Percentiles rank a stretch among this genome's conserved stretches.
Conservation (phyloP, 2,113 vertebrate genomes). For the Macaca nemestrina region DNA sequence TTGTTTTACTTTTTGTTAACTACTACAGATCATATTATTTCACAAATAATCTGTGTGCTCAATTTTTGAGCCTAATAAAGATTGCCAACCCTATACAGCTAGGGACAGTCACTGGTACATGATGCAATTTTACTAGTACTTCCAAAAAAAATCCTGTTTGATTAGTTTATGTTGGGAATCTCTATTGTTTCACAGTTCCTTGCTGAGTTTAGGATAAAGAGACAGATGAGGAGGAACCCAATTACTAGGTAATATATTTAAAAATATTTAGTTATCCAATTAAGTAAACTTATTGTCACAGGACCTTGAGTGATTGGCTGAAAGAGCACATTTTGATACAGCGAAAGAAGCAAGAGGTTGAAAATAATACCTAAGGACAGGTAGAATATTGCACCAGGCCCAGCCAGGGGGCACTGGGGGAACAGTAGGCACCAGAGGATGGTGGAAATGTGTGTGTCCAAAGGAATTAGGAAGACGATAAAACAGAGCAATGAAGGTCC, state of each 20-base stretch:
- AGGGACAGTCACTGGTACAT: neutral
- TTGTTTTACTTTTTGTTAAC: neutral
- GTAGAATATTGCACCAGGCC: neutral
- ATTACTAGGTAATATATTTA: neutral
- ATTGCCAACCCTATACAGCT: neutral
- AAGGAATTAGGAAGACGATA: neutral
- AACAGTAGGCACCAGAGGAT: neutral
- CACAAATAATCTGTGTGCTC: neutral
- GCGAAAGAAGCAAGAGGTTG: constrained; percentile 3
- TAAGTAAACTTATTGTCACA: neutral
- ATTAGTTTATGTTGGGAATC: neutral
- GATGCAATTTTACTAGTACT: neutral
- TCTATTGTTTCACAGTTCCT: neutral
- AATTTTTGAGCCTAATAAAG: neutral
- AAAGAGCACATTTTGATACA: neutral
- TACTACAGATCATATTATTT: neutral
- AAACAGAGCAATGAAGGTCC: neutral
- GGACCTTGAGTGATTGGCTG: neutral
- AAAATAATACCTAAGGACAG: constrained; percentile 30
- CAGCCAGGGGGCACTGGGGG: neutral
- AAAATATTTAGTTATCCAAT: neutral
- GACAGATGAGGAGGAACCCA: neutral
- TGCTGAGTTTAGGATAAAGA: neutral
- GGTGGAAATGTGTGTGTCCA: neutral
- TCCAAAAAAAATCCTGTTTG: neutral